phyloP scores from a whole-genome alignment of 1,140 invertebrate species.

The Berghia stephanieae region DNA sequence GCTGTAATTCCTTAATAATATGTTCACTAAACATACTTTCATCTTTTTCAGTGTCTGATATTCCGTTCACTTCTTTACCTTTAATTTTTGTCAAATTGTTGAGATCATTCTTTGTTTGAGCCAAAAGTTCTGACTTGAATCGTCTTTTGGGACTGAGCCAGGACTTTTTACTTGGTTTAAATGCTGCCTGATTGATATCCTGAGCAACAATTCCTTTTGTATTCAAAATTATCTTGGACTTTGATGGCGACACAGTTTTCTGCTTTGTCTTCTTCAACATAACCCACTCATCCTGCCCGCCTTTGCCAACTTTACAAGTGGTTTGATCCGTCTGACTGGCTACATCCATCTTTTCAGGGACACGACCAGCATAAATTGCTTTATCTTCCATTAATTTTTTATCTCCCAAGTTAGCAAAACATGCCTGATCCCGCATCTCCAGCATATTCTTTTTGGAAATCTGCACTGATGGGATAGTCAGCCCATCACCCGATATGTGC shows the following conservation, averaged over 20 bases:
- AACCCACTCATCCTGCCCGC: conserved; percentile 31
- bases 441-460: conserved; percentile 22
- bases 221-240: not conserved
- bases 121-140: conserved; percentile 21
- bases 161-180: conserved; percentile 19
- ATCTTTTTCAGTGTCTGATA: too few species aligned
- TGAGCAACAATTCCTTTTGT: too few species aligned
- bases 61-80: too few species aligned
- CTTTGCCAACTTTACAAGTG: conserved; percentile 15
- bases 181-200: not conserved
- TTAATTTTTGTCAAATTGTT: too few species aligned
- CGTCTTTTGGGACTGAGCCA: conserved; percentile 31
- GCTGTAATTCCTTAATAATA: too few species aligned
- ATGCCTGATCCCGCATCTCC: conserved; percentile 32
- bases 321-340: conserved; percentile 28
- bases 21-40: too few species aligned
- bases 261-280: conserved; percentile 34
- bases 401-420: conserved; percentile 5
- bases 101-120: too few species aligned
- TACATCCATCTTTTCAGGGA: conserved; percentile 9
- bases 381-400: conserved; percentile 11
- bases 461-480: conserved; percentile 32
- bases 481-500: conserved; percentile 9
- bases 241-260: conserved; percentile 30
- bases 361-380: not conserved